Evolutionary conservation across 1,140 invertebrate species (phyloP).

Genomic region (Heterodera schachtii): DNA sequence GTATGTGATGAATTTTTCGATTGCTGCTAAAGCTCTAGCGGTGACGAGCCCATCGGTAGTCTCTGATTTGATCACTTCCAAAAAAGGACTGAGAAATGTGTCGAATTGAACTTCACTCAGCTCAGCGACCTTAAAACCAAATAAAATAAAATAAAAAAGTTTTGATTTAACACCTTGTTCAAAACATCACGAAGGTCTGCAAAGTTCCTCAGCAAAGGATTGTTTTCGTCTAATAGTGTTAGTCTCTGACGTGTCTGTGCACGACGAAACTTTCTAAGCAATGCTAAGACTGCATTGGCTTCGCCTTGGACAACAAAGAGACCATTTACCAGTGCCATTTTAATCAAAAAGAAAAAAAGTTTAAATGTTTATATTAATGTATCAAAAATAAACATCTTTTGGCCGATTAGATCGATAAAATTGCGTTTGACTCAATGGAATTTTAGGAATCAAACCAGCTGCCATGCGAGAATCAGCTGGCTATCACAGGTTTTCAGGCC

Average conservation of each 20-base stretch:
- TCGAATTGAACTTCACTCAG: conserved; percentile 47
- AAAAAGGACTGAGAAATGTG: conserved; percentile 50
- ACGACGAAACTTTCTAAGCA: conserved; percentile 43
- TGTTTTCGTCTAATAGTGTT: conserved; percentile 43
- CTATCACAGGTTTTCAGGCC: too few species aligned
- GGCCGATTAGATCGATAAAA: too few species aligned
- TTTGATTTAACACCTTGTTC: conserved; percentile 35
- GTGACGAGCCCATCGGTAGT: conserved; percentile 53
- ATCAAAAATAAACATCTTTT: too few species aligned
- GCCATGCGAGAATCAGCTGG: too few species aligned
- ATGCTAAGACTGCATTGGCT: conserved; percentile 45
- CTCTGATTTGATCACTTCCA: conserved; percentile 56
- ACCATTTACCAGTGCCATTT: conserved; percentile 37
- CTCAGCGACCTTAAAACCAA: conserved; percentile 46
- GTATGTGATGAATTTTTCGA: conserved; percentile 52
- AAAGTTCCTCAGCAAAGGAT: conserved; percentile 52
- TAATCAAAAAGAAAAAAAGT: too few species aligned
- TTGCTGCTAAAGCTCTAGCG: conserved; percentile 41
- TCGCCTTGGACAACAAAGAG: conserved; percentile 44
- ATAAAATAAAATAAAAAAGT: conserved; percentile 29
- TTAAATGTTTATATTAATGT: too few species aligned
- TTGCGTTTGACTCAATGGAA: too few species aligned
- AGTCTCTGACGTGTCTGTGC: conserved; percentile 32
- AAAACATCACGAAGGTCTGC: conserved; percentile 55
- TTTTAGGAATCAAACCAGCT: too few species aligned